Evolutionary conservation across 1,140 invertebrate species (phyloP), one percentile per base, ranked within the genome.

Genomic region (Aphidius ervi): DNA sequence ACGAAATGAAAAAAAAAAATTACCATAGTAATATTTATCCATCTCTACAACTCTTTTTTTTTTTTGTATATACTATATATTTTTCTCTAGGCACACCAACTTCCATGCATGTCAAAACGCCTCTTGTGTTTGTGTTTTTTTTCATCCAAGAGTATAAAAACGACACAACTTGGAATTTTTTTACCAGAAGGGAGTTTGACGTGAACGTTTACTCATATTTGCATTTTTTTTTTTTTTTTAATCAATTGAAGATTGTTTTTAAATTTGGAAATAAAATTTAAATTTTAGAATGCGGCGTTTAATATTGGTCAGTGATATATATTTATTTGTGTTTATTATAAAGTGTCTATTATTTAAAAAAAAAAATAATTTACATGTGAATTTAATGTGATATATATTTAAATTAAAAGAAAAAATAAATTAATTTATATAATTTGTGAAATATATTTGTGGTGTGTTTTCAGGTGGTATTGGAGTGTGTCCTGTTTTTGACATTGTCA

Each of bases 381-480:
- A 56, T 59, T 49, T 46, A 62, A 40, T 59, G 63, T 47, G 63
- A 63, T 62, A 48, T 62, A 48, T 56, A 49, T 58, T 10, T 23
- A 58, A 58, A 6, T 3, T 49, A 37, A 49, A 49, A 7, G 41
- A 43, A 41, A 50, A 53, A 31, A 31, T 3, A 16, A 16, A 16
- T 16, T 16, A 16, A 16, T 16, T 59, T 52, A 23, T 59, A 37
- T 6, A 39, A 6, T 55, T 47, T 2, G 46, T 63, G 49, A 9
- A 43, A 50, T 50, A 54, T 48, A 20, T 43, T 16, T 16, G 16
- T 61, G 31, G n/a, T 43, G 37, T 31, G 16, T 57, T 77, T 76
- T 55, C 68, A 83, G 81, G 70, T 81, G 63, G 50, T 81, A 59
- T 67, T 80, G 58, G 75, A 73, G 58, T 76, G 72, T 62, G 53